phyloP scores from a whole-genome alignment of 2,113 vertebrate genomes.

The Cyprinodon brontotheroides region DNA sequence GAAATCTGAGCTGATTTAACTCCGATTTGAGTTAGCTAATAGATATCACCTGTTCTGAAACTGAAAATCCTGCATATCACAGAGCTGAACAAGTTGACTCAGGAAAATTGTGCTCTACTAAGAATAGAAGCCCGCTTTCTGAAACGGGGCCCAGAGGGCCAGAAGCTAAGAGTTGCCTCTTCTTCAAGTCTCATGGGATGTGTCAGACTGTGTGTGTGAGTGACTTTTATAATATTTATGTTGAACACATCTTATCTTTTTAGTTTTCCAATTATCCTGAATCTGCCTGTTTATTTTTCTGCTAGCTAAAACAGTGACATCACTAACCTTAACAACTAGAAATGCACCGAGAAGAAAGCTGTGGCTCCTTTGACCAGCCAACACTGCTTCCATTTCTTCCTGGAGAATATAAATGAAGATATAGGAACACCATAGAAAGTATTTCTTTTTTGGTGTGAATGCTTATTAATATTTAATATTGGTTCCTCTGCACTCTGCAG shows the following conservation, averaged over 20 bases:
- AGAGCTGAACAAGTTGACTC: no score
- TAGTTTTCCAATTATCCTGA: not conserved
- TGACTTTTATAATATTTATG: conserved; percentile 32
- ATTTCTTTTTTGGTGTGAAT: not conserved
- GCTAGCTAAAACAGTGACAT: conserved; percentile 50
- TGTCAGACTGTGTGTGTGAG: conserved; percentile 22
- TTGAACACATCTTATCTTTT: conserved; percentile 31
- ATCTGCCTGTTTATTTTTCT: conserved; percentile 28
- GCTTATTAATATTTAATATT: not conserved
- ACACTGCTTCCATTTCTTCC: not conserved
- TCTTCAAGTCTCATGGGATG: conserved; percentile 48
- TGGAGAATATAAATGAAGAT: not conserved
- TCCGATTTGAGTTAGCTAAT: no score
- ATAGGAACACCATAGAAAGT: not conserved
- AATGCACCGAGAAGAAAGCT: not conserved
- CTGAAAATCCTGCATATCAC: no score
- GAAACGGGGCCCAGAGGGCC: conserved; percentile 1
- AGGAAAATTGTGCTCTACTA: no score
- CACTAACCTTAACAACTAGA: conserved; percentile 21
- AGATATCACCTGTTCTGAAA: no score
- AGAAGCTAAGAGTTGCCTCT: conserved; percentile 51
- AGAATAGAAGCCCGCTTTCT: no score
- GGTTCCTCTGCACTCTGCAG: not conserved
- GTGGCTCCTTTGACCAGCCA: not conserved
- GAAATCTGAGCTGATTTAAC: no score